These are phyloP conservation scores for Notiomystis cincta DNA, from an alignment of 2,113 vertebrate genomes.

Conservation along the genomic window DNA sequence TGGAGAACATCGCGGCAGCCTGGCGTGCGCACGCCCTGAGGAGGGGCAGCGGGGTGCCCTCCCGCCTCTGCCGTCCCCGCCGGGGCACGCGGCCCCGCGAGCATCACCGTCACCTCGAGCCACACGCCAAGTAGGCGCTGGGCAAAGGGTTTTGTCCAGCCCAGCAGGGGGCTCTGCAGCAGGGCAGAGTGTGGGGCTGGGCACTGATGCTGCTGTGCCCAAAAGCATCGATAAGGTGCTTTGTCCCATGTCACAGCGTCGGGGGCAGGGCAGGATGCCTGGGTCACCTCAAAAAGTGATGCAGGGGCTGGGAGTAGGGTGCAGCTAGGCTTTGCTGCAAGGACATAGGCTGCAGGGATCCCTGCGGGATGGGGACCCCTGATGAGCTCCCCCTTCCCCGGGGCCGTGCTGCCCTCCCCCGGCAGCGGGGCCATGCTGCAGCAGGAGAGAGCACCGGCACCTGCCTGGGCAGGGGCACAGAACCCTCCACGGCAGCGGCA, in stretches of 20 bases:
- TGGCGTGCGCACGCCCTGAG: slow-evolving; percentile 72
- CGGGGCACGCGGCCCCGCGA: not conserved
- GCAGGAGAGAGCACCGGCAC: not conserved
- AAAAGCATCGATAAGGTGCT: not conserved
- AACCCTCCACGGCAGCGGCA: not conserved
- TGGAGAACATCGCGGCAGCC: slow-evolving; percentile 70
- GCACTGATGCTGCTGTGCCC: rapidly evolving
- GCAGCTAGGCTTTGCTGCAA: not conserved
- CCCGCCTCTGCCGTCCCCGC: slow-evolving; percentile 37
- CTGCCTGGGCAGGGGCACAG: too few species aligned
- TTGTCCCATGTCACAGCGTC: rapidly evolving
- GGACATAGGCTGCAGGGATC: not conserved
- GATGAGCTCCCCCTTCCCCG: not conserved
- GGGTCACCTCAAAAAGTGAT: not conserved
- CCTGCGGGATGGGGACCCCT: not conserved
- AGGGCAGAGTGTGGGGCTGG: not conserved
- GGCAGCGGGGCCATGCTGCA: not conserved
- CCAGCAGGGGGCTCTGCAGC: rapidly evolving
- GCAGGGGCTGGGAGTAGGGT: not conserved
- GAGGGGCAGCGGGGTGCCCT: slow-evolving; percentile 34
- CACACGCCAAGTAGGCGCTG: not conserved
- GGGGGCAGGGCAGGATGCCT: not conserved
- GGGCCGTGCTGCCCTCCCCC: slow-evolving; percentile 12
- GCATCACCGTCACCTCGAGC: slow-evolving; percentile 53
- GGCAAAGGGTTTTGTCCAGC: not conserved